Conservation (phyloP, 2,888 invertebrate genomes). For the Ornithoptera alexandrae region DNA sequence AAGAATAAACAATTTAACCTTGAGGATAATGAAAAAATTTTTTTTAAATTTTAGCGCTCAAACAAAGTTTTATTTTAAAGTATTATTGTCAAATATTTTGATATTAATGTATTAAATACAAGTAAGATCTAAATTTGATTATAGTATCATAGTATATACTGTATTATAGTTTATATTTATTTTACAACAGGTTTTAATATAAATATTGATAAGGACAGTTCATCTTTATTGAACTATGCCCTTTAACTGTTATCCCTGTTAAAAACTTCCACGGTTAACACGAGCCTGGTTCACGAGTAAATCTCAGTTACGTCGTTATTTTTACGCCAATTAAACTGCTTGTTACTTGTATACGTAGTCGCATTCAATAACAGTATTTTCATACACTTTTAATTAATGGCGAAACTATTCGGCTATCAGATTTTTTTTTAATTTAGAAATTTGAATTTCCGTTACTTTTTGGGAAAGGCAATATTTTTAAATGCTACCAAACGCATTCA, state of each 20-base stretch:
- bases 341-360: constrained; percentile 49
- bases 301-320: constrained; percentile 72
- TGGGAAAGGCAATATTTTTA: neutral
- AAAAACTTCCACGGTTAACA: constrained; percentile 13
- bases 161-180: neutral
- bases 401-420: neutral
- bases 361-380: constrained; percentile 44
- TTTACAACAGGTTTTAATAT: neutral
- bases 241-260: neutral
- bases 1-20: no score
- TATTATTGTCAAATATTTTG: no score
- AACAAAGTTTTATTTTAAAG: no score
- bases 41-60: no score
- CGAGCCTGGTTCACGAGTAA: constrained; percentile 40
- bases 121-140: neutral
- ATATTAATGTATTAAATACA: no score
- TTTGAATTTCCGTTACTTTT: neutral
- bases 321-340: constrained; percentile 70
- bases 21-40: no score
- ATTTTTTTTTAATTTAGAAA: neutral
- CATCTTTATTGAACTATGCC: neutral
- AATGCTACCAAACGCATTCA: neutral
- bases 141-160: neutral
- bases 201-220: neutral
- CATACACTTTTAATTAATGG: constrained; percentile 1